Evolutionary conservation across 2,888 invertebrate genomes (phyloP), one percentile per base, ranked within the genome.

Genomic region (Opisthograptis luteolata): DNA sequence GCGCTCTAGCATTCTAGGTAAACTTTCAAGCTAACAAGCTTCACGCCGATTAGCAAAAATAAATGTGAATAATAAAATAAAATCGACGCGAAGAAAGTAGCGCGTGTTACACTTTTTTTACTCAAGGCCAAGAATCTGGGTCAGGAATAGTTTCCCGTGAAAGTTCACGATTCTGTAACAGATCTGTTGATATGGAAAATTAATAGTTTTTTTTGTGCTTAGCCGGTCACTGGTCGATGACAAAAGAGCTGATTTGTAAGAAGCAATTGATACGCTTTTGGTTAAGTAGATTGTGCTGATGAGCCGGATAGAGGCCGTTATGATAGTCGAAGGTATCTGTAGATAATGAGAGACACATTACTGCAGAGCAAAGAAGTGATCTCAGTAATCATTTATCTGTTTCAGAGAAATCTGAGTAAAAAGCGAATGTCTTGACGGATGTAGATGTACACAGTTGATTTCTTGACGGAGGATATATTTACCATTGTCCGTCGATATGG

Each of bases 61-160:
- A 58, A 49, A 55, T 40, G 61, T 45, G 51, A 58, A 64, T 68
- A 73, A 68, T 64, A 53, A 60, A 65, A 59, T 66, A 54, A 63
- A 60, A 64, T 60, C 48, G 66, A 62, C 62, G 52, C 52, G 55
- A 63, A 70, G 74, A 79, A 81, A 81, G 77, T 72, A 53, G 66
- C 56, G 60, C 66, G 56, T 57, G 64, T 56, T 64, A 55, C 58
- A 62, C 59, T 68, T 64, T 63, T 70, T 50, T 68, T 62, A 54
- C 57, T 57, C 64, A 72, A 70, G 68, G 58, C 62, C 44, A 58
- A 32, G 59, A 60, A 70, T 65, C 68, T 74, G 62, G 71, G 72
- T 44, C 50, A 45, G 42, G 58, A 53, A 55, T 53, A 53, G 47
- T 62, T 68, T 78, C 73, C 73, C 73, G 72, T 70, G 76, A 79